Evolutionary conservation across 1,140 invertebrate species (phyloP), one percentile per base, ranked within the genome.

Genomic region (Stegodyphus dumicola): DNA sequence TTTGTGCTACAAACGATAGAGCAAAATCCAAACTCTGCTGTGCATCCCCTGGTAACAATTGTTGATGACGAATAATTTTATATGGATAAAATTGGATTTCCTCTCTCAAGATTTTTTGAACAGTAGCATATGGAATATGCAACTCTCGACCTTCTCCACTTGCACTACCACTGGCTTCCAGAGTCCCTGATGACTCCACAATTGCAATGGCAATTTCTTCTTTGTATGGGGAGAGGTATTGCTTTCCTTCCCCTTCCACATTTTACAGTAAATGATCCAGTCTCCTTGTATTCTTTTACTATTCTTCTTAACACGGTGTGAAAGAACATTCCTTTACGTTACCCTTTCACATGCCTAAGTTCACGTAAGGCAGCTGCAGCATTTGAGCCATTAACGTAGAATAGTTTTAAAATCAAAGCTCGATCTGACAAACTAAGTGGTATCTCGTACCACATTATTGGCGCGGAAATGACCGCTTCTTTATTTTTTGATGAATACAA

Each of bases 61-160:
- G 56, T 15, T 60, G 56, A 60, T 10, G 9, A 60, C 5, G 56
- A 60, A 1, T 5, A 67, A 67, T 67, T 67, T 67, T 67, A 67
- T 67, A 15, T 17, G 66, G 17, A 67, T 67, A 67, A 67, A 67
- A 67, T 67, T 67, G 66, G 66, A 67, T 6, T 67, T 17, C 66
- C 11, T 67, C 6, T 67, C 11, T 67, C 66, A 67, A 6, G 66
- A 67, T 67, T 67, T 11, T 67, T 67, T n/a, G 66, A 67, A 67
- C 66, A 67, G 66, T 67, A 67, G 17, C 66, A 67, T 6, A 17
- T 67, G 66, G 66, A 67, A 67, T 67, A 67, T 67, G 4, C 66
- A 3, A 67, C 66, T 67, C 66, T 67, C 7, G 17, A 67, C 4
- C 66, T 5, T 5, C 15, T 60, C 56, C 56, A 2, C 5, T 1